These are phyloP conservation scores for Emys orbicularis DNA, from an alignment of 2,797 vertebrate genomes.

Conservation along the genomic window DNA sequence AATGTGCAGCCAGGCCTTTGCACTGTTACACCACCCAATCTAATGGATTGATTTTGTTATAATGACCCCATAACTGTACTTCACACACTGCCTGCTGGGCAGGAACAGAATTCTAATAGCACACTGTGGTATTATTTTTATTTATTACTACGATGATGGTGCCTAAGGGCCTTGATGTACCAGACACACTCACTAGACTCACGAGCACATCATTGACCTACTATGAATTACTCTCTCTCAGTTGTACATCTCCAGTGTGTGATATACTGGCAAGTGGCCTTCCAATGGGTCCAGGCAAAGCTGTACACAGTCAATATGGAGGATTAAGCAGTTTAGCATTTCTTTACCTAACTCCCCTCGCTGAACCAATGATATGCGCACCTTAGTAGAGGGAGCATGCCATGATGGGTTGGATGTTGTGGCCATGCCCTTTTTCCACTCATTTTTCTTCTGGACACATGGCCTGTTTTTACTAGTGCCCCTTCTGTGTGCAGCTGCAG, in stretches of 20 bases:
- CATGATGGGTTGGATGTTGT: not conserved
- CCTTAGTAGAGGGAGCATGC: not conserved
- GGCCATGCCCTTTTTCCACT: not conserved
- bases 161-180: not conserved
- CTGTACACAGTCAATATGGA: not conserved
- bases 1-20: slow-evolving; percentile 60
- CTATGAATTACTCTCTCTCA: not conserved
- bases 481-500: not conserved
- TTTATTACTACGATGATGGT: not conserved
- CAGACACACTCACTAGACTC: not conserved
- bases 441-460: not conserved
- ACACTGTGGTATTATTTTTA: not conserved
- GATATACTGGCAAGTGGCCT: not conserved
- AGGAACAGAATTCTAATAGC: slow-evolving; percentile 35
- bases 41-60: slow-evolving; percentile 52
- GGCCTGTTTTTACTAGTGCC: not conserved
- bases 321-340: not conserved
- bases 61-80: slow-evolving; percentile 22
- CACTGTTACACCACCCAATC: slow-evolving; percentile 31
- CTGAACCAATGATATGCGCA: not conserved
- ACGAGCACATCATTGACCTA: fast-evolving
- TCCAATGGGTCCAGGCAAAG: not conserved
- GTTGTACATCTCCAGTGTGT: not conserved
- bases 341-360: not conserved
- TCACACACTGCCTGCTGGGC: not conserved